Percentiles rank a stretch among this genome's conserved stretches.
Evolutionary conservation across 2,797 vertebrate genomes (phyloP).

Genomic region (Phoeniculus purpureus): DNA sequence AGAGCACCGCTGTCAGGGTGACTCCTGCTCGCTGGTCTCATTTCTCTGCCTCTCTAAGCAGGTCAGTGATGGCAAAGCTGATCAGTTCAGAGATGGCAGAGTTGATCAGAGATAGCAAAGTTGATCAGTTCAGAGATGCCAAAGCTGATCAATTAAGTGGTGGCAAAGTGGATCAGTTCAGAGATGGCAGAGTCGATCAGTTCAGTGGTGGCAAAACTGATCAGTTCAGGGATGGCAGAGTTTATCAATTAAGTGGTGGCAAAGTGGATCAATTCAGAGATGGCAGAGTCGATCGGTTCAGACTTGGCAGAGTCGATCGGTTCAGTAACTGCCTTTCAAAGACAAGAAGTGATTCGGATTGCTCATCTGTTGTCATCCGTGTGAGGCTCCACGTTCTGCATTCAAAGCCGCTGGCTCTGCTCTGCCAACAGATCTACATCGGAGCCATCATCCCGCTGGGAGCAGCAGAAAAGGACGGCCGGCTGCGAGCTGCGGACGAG

Average conservation of each 20-base stretch:
- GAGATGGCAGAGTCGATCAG: too few species aligned
- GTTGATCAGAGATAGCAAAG: too few species aligned
- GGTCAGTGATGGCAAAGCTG: background rate
- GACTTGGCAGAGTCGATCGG: too few species aligned
- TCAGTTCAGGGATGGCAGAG: too few species aligned
- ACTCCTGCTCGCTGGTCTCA: background rate
- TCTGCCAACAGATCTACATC: conserved; percentile 89
- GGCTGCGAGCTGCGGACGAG: conserved; percentile 93
- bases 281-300: too few species aligned
- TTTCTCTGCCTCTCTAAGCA: background rate
- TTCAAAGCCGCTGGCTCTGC: background rate
- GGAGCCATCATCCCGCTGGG: conserved; percentile 96
- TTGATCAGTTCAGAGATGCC: background rate
- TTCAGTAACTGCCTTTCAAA: background rate
- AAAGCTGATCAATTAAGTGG: too few species aligned
- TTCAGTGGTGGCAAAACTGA: too few species aligned
- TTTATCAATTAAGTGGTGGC: too few species aligned
- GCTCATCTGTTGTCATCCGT: background rate
- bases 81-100: too few species aligned
- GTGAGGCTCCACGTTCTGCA: accelerated
- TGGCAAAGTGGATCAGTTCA: too few species aligned
- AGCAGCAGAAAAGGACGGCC: conserved; percentile 93
- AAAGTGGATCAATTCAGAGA: too few species aligned
- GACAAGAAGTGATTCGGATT: background rate
- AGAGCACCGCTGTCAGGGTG: background rate